Conservation (phyloP, 2,113 vertebrate species). For the Phyllostomus discolor region DNA sequence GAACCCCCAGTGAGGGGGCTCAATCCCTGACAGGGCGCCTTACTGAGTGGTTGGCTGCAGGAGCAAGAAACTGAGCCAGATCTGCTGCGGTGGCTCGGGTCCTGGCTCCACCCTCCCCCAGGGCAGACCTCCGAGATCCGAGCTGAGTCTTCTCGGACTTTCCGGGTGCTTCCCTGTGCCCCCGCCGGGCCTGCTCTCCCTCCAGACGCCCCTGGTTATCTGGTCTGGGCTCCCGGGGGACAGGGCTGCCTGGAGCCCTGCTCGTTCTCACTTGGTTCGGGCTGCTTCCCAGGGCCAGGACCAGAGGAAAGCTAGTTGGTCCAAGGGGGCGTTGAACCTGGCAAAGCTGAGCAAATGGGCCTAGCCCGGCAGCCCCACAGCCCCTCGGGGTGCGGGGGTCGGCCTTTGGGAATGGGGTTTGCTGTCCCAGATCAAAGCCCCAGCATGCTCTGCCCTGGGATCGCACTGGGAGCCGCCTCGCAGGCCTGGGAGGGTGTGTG, state of each 20-base stretch:
- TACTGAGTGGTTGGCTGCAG: background rate
- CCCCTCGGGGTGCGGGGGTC: rapidly evolving
- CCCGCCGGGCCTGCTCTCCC: background rate
- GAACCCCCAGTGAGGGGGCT: background rate
- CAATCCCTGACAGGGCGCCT: background rate
- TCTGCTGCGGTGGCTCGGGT: background rate
- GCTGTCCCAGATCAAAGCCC: background rate
- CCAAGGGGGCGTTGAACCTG: background rate
- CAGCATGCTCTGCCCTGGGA: background rate
- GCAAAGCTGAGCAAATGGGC: background rate
- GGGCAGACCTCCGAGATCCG: background rate
- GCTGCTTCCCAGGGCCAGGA: background rate
- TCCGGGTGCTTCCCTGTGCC: background rate
- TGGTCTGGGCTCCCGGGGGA: no score
- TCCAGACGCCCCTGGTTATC: background rate
- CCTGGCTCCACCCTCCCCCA: background rate
- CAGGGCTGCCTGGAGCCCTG: background rate
- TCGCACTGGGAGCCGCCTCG: rapidly evolving
- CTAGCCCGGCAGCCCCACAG: background rate
- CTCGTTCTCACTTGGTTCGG: rapidly evolving
- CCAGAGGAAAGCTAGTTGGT: background rate
- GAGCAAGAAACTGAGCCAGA: background rate
- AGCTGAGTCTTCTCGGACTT: background rate
- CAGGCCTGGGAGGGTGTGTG: background rate
- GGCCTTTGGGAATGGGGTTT: background rate